These are phyloP conservation scores for Pelmatolapia mariae DNA, from an alignment of 2,113 vertebrate genomes.

Conservation along the genomic window DNA sequence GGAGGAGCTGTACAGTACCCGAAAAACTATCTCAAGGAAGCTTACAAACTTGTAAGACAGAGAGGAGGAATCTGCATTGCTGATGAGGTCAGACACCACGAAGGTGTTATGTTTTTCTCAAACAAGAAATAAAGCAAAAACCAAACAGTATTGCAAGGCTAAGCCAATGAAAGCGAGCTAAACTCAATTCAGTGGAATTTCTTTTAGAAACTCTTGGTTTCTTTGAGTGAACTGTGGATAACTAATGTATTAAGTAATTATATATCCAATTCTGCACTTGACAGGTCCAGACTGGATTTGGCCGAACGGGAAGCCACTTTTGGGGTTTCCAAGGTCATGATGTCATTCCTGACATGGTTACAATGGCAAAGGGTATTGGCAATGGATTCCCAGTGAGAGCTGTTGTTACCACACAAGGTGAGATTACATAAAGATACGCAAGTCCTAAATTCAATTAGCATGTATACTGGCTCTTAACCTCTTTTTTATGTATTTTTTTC, in stretches of 20 bases:
- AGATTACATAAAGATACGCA: background rate
- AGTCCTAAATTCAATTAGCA: background rate
- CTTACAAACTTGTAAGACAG: conserved; percentile 78
- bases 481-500: background rate
- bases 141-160: background rate
- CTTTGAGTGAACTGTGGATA: background rate
- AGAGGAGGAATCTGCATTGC: conserved; percentile 85
- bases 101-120: background rate
- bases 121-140: background rate
- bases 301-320: conserved; percentile 86
- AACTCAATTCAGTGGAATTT: background rate
- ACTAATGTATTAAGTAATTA: background rate
- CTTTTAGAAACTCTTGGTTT: background rate
- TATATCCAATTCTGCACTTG: background rate
- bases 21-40: conserved; percentile 84
- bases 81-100: conserved; percentile 80
- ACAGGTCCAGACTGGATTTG: conserved; percentile 96
- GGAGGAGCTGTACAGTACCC: conserved; percentile 90
- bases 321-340: conserved; percentile 92
- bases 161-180: background rate
- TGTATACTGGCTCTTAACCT: background rate
- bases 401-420: conserved; percentile 87
- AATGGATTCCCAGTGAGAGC: conserved; percentile 98
- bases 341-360: conserved; percentile 89
- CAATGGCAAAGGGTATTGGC: conserved; percentile 92